A percentile compares a stretch with the other conserved stretches of the same genome.
Conservation (phyloP, 30 jellyfish, hydroid and myxozoan species). For the Turritopsis rubra region DNA sequence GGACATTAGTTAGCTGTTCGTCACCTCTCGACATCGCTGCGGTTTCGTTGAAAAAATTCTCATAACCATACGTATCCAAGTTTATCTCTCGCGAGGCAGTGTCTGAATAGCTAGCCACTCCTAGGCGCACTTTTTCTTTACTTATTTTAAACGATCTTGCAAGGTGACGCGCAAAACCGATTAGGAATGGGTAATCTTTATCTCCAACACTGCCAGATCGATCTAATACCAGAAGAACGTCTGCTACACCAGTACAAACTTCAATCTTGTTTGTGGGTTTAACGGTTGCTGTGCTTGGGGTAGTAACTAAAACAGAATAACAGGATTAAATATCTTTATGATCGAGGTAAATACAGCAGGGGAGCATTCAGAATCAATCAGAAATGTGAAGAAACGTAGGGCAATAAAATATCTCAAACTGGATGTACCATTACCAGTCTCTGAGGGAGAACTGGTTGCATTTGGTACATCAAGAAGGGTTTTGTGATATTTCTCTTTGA, state of each 20-base stretch:
- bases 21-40: not conserved
- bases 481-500: too few species aligned
- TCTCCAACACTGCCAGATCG: slow-evolving; percentile 20
- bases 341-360: too few species aligned
- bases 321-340: too few species aligned
- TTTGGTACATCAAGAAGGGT: too few species aligned
- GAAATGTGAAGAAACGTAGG: too few species aligned
- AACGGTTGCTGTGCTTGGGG: not conserved
- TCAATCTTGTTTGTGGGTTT: slow-evolving; percentile 7
- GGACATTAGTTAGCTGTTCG: not conserved
- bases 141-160: not conserved
- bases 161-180: slow-evolving; percentile 11
- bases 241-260: slow-evolving; percentile 11
- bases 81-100: slow-evolving; percentile 3
- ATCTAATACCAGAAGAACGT: not conserved
- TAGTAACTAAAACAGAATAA: not conserved
- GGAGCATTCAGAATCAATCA: too few species aligned
- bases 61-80: slow-evolving; percentile 1
- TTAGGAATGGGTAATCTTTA: not conserved
- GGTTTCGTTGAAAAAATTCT: not conserved
- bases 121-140: not conserved
- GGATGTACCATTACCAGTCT: too few species aligned
- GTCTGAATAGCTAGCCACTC: slow-evolving; percentile 2
- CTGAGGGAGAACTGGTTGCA: too few species aligned
- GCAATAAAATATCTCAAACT: too few species aligned